Conservation (phyloP, 2,797 vertebrate species). For the Bradypus variegatus region DNA sequence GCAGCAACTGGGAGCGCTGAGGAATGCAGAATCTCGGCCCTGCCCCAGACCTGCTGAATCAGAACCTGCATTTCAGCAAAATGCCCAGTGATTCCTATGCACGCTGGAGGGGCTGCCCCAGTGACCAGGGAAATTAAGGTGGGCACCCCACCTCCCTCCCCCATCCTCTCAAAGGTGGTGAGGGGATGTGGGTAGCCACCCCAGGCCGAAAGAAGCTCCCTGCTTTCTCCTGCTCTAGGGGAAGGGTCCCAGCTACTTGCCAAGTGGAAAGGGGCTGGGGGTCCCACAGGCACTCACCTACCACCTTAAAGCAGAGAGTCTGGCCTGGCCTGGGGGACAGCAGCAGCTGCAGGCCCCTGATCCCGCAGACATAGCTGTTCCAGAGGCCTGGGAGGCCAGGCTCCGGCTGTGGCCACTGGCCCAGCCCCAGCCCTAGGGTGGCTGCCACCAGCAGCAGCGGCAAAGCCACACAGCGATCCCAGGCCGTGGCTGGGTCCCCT, state of each 20-base stretch:
- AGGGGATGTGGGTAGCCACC: neutral
- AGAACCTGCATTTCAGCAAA: neutral
- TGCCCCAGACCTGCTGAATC: too few relatives aligned
- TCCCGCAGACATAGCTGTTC: conserved; percentile 54
- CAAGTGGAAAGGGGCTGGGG: rapidly evolving
- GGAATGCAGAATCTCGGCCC: neutral
- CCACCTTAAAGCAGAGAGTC: conserved; percentile 57
- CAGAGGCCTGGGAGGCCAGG: neutral
- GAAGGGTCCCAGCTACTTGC: neutral
- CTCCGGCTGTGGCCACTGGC: neutral
- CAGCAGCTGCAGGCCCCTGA: conserved; percentile 59
- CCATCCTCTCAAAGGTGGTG: too few relatives aligned
- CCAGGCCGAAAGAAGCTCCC: neutral
- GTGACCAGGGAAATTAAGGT: neutral
- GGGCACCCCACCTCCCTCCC: neutral
- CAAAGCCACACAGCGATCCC: neutral
- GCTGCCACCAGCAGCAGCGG: neutral
- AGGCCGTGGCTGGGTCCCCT: neutral
- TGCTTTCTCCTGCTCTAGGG: neutral
- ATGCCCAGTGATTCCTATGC: too few relatives aligned
- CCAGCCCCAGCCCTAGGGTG: neutral
- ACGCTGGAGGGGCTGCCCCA: neutral
- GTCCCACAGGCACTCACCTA: conserved; percentile 49
- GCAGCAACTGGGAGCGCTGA: too few relatives aligned
- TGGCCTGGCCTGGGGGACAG: neutral